Evolutionary conservation across 2,888 invertebrate genomes (phyloP).

Genomic region (Lottia scabra): DNA sequence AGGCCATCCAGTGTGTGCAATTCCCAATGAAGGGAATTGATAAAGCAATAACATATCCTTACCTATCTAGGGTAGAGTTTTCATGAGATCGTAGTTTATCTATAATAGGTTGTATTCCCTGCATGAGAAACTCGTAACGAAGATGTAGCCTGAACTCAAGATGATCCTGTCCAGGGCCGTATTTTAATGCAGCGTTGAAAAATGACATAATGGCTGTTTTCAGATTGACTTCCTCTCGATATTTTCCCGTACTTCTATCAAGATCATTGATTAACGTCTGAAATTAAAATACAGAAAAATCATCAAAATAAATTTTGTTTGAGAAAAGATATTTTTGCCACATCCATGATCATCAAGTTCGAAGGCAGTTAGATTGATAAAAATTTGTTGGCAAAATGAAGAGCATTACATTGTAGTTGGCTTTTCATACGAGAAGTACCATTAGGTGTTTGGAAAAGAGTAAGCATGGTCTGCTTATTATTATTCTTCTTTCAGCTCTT

Average conservation of each 20-base stretch:
- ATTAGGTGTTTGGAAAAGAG: too few relatives aligned
- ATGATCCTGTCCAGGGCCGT: slow-evolving; percentile 90
- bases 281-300: slow-evolving; percentile 27
- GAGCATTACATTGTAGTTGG: too few relatives aligned
- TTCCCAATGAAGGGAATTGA: too few relatives aligned
- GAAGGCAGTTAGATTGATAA: too few relatives aligned
- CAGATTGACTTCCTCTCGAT: slow-evolving; percentile 90
- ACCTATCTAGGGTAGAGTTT: slow-evolving; percentile 89
- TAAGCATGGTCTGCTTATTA: too few relatives aligned
- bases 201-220: slow-evolving; percentile 99
- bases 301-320: too few relatives aligned
- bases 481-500: too few relatives aligned
- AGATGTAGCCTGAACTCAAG: slow-evolving; percentile 94
- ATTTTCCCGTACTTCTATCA: slow-evolving; percentile 90
- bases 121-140: slow-evolving; percentile 94
- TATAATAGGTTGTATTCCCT: slow-evolving; percentile 95
- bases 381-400: too few relatives aligned
- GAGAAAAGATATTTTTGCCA: too few relatives aligned
- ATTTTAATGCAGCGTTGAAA: slow-evolving; percentile 94
- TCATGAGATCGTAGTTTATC: slow-evolving; percentile 92
- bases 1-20: too few relatives aligned
- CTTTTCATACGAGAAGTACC: too few relatives aligned
- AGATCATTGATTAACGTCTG: slow-evolving; percentile 90
- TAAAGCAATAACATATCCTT: slow-evolving; percentile 20
- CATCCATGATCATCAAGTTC: too few relatives aligned